Evolutionary conservation across 2,113 vertebrate genomes (phyloP), one percentile per base, ranked within the genome.

Genomic region (Elachura formosa): DNA sequence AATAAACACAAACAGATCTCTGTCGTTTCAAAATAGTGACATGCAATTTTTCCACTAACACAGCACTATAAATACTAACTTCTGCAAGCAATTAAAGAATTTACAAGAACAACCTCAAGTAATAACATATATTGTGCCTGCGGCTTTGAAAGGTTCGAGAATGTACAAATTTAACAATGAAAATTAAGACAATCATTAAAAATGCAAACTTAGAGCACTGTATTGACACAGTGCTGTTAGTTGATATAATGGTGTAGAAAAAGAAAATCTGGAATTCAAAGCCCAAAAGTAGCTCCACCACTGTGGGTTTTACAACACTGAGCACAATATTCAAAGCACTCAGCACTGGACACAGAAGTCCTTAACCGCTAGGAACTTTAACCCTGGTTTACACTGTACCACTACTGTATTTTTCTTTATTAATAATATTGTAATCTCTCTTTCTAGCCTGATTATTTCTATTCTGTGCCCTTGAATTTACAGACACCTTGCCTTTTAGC

Each of bases 81-180:
- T 71, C 84, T 82, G 69, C 52, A 91, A 75, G 25, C 52, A 93
- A n/a, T 75, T 94, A 89, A 84, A 93, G 55, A 69, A 84, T 75
- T 78, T 52, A 7, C 24, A 78, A 68, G 77, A 75, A 29, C 11
- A 6, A 64, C 52, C 33, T 78, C 73, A 75, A 81, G 29, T 63
- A 81, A 82, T 78, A 69, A 52, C 6, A 4, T 12, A 14, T 40
- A 78, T 68, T 72, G 28, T 45, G 77, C 28, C 74, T 68, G n/a
- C 19, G 75, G n/a, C 56, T 89, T 81, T 2, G 6, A 28, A 81
- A 78, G 46, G 51, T 88, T 75, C 52, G 40, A 78, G 36, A 81
- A 64, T 29, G 45, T 36, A 36, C 36, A 85, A 34, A 59, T 67
- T 33, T 33, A 85, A 26, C 12, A 43, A 51, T 33, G 26, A 67